phyloP scores from a whole-genome alignment of 2,113 vertebrate species.

The Crotalus helleri region DNA sequence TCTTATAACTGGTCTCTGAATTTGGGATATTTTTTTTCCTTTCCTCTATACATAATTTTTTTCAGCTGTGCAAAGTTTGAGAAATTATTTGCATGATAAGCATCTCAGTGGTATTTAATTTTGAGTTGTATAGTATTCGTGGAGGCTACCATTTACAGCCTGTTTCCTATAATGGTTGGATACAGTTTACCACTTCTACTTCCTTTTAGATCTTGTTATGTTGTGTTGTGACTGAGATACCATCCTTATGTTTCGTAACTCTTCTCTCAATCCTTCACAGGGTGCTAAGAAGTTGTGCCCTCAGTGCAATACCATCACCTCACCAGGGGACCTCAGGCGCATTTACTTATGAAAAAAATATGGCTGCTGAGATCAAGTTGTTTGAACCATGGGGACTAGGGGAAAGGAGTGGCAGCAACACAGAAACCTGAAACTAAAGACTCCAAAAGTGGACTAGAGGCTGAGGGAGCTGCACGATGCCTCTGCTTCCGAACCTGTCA shows the following conservation, averaged over 20 bases:
- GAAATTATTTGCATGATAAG: neutral
- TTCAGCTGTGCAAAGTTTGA: neutral
- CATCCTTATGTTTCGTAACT: neutral
- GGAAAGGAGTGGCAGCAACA: constrained; percentile 45
- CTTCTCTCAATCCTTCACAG: constrained; percentile 59
- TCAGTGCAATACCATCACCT: constrained; percentile 99
- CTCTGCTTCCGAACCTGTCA: constrained; percentile 34
- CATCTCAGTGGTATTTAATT: neutral
- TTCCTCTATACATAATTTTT: neutral
- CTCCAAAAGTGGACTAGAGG: constrained; percentile 54
- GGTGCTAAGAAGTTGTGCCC: constrained; percentile 99
- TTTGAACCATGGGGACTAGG: constrained; percentile 43
- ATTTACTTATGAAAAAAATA: constrained; percentile 95
- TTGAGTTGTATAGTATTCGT: neutral
- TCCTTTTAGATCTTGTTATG: neutral
- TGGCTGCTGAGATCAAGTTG: constrained; percentile 46
- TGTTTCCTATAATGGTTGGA: neutral
- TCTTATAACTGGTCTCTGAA: neutral
- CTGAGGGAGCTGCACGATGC: constrained; percentile 53
- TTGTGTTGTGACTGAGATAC: neutral
- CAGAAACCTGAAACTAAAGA: constrained; percentile 57
- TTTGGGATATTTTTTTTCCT: neutral
- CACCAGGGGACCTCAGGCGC: constrained; percentile 94
- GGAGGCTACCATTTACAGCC: neutral
- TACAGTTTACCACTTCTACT: neutral